Evolutionary conservation across 2,797 vertebrate species (phyloP), one percentile per base, ranked within the genome.

Genomic region (Pangasius krempfi): DNA sequence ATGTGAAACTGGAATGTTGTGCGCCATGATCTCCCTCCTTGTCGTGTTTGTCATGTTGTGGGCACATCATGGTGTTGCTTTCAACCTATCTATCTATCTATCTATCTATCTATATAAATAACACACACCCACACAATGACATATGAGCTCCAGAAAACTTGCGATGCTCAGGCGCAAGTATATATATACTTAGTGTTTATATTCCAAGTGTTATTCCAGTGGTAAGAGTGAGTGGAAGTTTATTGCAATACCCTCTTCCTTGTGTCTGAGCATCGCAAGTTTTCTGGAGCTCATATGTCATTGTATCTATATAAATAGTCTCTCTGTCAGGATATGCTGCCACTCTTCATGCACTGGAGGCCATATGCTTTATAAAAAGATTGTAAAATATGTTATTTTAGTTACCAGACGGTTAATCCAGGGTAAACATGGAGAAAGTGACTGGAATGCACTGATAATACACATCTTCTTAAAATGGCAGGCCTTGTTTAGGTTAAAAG

Each of bases 371-470:
- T 89, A 89, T 93, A 91, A 93, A 94, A 93, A 91, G 79, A 91
- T 92, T 86, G 89, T 91, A 89, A 92, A 91, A 89, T 84, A 91
- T 95, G 93, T 94, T 94, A 94, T 95, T 95, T 95, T 94, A 93
- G 93, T 91, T 93, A 90, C 89, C 86, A 92, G 92, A 94, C 93
- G 73, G 93, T 90, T 92, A 94, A 94, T 93, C 86, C 89, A 88
- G 90, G 84, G 86, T 92, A 94, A 94, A 94, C 90, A 92, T 75
- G 2, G 86, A 90, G 90, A 86, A 90, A 92, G 80, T 91, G 87
- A 89, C 89, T 90, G 88, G 91, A 88, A 92, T 85, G 80, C 92
- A 89, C 92, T 92, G 90, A 92, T 92, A 91, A 92, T 90, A 87
- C 90, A 88, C 84, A 85, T 89, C 79, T 90, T 90, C 88, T 76